Base-by-base conservation (phyloP, 2,113 vertebrate species). In the Azemiops feae region DNA sequence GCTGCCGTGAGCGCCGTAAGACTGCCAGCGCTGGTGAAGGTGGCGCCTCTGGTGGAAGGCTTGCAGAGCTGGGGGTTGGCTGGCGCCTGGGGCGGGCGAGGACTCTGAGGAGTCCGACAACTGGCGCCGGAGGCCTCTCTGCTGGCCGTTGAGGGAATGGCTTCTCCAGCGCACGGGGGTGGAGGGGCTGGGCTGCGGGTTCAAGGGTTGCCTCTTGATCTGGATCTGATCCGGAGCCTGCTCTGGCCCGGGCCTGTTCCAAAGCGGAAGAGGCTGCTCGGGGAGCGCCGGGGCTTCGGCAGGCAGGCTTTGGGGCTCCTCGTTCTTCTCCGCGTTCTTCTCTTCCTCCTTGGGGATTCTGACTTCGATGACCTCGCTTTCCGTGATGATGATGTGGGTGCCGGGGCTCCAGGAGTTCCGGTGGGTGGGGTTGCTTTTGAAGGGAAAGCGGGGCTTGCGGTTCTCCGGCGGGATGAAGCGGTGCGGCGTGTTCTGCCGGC, bases 381-480 rank as follows among this genome's bases (percentile, higher is more conserved):
- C 99, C 7, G 99, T 99, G 93, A 99, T 99, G 60, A 99, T 99
- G 85, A 99, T 99, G 43, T 99, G 99, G 0, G 99, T 99, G 34
- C 99, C 99, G 0, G 99, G 99, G 81, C 99, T 99, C 99, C 99
- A 99, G 0, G 99, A 99, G 97, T 99, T 99, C 94, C 99, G 98
- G 93, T 99, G 99, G 43, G 98, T 99, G 30, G 99, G 99, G 94
- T 99, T 99, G 97, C 99, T 99, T 97, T 98, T 99, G 96, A 99
- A 99, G 22, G 99, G 99, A 93, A 99, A 99, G 0, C 99, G 99
- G 3, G 99, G 98, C 94, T 99, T 99, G 91, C 99, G 99, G 74
- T 99, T 99, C 93, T 99, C 98, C 0, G 99, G 99, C 0, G 99
- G 99, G 94, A 99, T 99, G 93, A 99, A 99, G 0, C 99, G 97